Percentiles rank a stretch among this genome's conserved stretches.
Conservation (phyloP, 2,797 vertebrate species). For the Telmatherina bonti region DNA sequence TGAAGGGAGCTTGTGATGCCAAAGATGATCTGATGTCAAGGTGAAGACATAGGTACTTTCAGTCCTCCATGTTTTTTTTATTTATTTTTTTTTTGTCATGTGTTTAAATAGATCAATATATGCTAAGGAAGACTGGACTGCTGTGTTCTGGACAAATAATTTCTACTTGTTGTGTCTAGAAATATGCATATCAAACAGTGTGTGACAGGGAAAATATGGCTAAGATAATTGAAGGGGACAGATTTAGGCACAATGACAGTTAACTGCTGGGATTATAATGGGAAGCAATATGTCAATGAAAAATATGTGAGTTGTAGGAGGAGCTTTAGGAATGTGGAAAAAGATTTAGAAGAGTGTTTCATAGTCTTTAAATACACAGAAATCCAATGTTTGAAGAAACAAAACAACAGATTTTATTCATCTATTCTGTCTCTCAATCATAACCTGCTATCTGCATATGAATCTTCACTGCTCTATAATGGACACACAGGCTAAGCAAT, state of each 20-base stretch:
- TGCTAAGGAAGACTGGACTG: neutral
- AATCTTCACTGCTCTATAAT: no score
- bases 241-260: conserved; percentile 37
- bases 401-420: conserved; percentile 46
- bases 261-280: conserved; percentile 43
- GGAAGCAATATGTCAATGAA: conserved; percentile 31
- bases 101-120: conserved; percentile 29
- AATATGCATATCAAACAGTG: conserved; percentile 46
- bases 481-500: neutral
- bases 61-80: conserved; percentile 1
- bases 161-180: conserved; percentile 39
- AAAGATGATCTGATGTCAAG: conserved; percentile 26
- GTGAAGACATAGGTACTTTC: conserved; percentile 24
- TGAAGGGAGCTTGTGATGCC: neutral
- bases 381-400: conserved; percentile 28
- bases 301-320: conserved; percentile 21
- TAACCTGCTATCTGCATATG: conserved; percentile 7
- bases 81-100: conserved; percentile 18
- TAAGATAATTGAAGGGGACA: conserved; percentile 35
- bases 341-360: conserved; percentile 40
- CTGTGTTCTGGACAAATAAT: conserved; percentile 33
- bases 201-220: conserved; percentile 31
- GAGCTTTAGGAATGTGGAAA: conserved; percentile 46
- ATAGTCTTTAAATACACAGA: conserved; percentile 17
- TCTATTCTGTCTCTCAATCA: conserved; percentile 30